Percentiles rank a stretch among this genome's conserved stretches.
Conservation (phyloP, 2,113 vertebrate genomes). For the Rhagologus leucostigma region DNA sequence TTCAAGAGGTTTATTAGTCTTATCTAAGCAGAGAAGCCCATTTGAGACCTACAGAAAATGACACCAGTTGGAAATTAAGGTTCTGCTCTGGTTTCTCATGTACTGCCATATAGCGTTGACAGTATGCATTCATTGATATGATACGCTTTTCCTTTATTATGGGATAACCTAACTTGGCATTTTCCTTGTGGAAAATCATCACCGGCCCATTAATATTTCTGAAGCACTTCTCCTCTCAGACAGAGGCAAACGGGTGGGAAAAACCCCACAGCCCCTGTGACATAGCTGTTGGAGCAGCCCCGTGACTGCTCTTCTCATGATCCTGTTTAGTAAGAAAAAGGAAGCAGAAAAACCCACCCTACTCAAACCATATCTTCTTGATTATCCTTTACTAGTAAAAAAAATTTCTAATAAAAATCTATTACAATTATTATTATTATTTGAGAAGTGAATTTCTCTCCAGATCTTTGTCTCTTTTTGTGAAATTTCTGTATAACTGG, state of each 20-base stretch:
- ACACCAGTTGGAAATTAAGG: slow-evolving; percentile 53
- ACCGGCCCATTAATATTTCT: background rate
- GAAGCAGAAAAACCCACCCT: background rate
- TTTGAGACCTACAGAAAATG: slow-evolving; percentile 62
- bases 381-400: background rate
- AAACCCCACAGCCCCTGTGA: background rate
- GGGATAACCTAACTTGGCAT: background rate
- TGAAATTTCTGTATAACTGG: background rate
- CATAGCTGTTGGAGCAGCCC: background rate
- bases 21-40: slow-evolving; percentile 68
- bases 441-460: background rate
- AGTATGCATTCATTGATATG: background rate
- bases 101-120: background rate
- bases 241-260: background rate
- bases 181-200: slow-evolving; percentile 29
- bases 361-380: background rate
- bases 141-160: background rate
- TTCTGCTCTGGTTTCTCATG: background rate
- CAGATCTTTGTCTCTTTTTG: background rate
- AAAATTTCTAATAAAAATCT: background rate
- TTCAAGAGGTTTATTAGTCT: slow-evolving; percentile 74
- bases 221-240: background rate
- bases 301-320: background rate
- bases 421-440: background rate
- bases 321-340: background rate